Base-by-base conservation (phyloP, 2,888 invertebrate genomes). In the Drosophila mayaguana region DNA sequence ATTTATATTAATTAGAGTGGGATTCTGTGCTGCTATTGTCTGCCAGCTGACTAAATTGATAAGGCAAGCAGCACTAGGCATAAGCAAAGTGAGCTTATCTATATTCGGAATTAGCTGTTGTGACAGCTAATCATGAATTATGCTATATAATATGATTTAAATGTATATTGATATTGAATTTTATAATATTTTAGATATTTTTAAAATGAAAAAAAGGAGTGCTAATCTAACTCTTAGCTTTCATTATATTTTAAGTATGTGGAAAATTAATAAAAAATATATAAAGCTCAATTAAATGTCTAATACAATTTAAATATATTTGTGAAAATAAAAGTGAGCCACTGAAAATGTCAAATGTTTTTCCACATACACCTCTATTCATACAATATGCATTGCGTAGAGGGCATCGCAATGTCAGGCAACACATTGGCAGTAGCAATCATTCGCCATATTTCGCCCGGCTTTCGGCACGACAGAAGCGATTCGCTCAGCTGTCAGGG, bases 1-100 rank as follows among this genome's bases (percentile, higher is more conserved):
- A 28, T 66, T 68, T 74, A 63, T 83, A 74, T 82, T 83, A 83
- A 83, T 83, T 85, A 88, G 83, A 78, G 54, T 34, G 74, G 81
- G 78, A 77, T 75, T 48, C 55, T 63, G 66, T 64, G 53, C 32
- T 56, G 38, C 54, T 45, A 36, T 32, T 45, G 38, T 18, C 36
- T 3, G 18, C 36, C 40, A 53, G 22, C 73, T 73, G 50, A n/a
- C 57, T 43, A 67, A 85, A 83, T 85, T 83, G 69, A 83, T 16
- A 81, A 79, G 72, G 61, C 36, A 6, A 45, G 51, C 34, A 43
- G 38, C 36, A 8, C 34, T 22, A 3, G 11, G 16, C 40, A 14
- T 36, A 50, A 50, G 28, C 42, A 9, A 18, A 2, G 6, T 25
- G 14, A 57, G 34, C 9, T 48, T n/a, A 4, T 14, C n/a, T 28